Evolutionary conservation across 2,113 vertebrate species (phyloP), one percentile per base, ranked within the genome.

Genomic region (Podiceps cristatus): DNA sequence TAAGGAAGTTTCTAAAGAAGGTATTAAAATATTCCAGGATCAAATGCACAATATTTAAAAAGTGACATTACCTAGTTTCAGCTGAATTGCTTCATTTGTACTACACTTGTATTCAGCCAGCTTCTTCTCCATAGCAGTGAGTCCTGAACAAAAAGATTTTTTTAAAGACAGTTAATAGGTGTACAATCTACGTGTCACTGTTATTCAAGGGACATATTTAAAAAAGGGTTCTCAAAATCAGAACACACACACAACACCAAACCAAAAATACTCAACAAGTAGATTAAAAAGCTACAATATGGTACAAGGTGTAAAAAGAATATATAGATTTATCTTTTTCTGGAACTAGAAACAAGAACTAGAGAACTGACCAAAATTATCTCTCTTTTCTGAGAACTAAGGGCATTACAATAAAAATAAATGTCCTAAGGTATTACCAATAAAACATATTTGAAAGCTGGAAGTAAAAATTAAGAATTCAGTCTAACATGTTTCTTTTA

Each of bases 31-130:
- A 60, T 25, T 24, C 80, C 10, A 85, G 6, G 49, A 81, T 37
- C 45, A 84, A 63, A 18, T n/a, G 4, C n/a, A 40, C 8, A 74
- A 17, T 44, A 96, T 42, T 82, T 78, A 33, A 74, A 55, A 71
- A 81, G 58, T 72, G 33, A 45, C 83, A 96, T 94, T 98, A 99
- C 99, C 99, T 95, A 99, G 97, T 96, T 99, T 99, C 90, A 99
- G 97, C 93, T 99, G 99, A 95, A 99, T 98, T 28, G 99, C 99
- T 98, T 99, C 99, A 96, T 99, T 99, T 96, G 99, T 99, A 93
- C 99, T 99, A 98, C 99, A 99, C 94, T 99, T 99, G 97, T 99
- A 99, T 90, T 99, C 99, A 29, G 99, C 99, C 95, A 99, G 96
- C 95, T 99, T 99, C 98, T 99, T 99, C 98, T 99, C 99, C 98